Evolutionary conservation across 2,888 invertebrate species (phyloP).

Genomic region (Phrixothrix hirtus): DNA sequence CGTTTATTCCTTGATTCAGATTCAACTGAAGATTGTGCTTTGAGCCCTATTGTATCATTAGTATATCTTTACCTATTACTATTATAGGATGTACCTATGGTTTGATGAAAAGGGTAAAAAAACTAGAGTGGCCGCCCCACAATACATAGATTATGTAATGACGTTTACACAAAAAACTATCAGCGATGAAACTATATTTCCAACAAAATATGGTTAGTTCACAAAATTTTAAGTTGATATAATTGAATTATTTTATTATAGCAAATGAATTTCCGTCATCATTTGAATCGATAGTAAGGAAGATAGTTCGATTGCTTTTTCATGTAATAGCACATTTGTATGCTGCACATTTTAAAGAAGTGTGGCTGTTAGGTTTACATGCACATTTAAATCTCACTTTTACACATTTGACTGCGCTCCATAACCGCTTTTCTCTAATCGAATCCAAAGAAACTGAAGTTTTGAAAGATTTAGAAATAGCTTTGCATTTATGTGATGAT

Average conservation of each 20-base stretch:
- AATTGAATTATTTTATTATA: conserved; percentile 50
- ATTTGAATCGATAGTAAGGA: conserved; percentile 93
- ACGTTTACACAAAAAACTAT: conserved; percentile 96
- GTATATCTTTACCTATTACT: not conserved
- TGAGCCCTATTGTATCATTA: no score
- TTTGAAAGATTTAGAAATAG: conserved; percentile 86
- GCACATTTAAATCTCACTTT: conserved; percentile 97
- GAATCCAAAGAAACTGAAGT: conserved; percentile 96
- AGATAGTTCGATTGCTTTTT: conserved; percentile 94
- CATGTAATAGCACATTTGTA: conserved; percentile 98
- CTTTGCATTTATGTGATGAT: conserved; percentile 61
- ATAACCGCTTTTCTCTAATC: conserved; percentile 86
- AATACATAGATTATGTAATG: conserved; percentile 99
- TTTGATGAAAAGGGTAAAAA: conserved; percentile 99
- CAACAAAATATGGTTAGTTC: conserved; percentile 93
- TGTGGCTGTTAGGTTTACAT: conserved; percentile 90
- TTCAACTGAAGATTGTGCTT: no score
- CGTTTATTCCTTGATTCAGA: no score
- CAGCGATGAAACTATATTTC: conserved; percentile 95
- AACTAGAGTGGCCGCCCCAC: conserved; percentile 94
- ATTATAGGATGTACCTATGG: conserved; percentile 91
- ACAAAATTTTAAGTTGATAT: not conserved
- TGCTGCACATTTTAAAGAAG: conserved; percentile 96
- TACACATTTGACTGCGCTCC: conserved; percentile 89
- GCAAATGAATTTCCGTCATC: conserved; percentile 92